Evolutionary conservation across 2,888 invertebrate genomes (phyloP), one percentile per base, ranked within the genome.

Genomic region (Cerceris rybyensis): DNA sequence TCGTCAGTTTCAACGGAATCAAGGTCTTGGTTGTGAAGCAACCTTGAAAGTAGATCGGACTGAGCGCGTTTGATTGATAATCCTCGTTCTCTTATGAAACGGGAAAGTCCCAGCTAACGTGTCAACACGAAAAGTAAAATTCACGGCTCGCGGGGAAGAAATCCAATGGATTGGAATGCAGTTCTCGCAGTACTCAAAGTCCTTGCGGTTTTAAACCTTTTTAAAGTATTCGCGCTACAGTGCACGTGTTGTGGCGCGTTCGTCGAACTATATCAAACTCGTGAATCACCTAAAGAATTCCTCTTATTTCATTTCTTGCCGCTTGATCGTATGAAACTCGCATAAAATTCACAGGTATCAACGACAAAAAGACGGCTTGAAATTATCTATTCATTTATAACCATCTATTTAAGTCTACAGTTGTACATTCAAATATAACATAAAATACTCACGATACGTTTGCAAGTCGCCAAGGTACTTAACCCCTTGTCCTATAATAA

Each of bases 161-260:
- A 64, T 52, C 17, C 41, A 59, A 55, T 60, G 50, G 65, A 49
- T 59, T 42, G 70, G 65, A 75, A 75, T 66, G 65, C 60, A 50
- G 55, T 16, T 61, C 54, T 0, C 13, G 46, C 16, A 6, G 17
- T 11, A 4, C 9, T 13, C 14, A 6, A 8, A 7, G 52, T n/a
- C 14, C 52, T n/a, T 52, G 11, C n/a, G 5, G 52, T n/a, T n/a
- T 52, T 2, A 46, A 2, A 5, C 7, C n/a, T 52, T 52, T 52
- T 52, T 52, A n/a, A n/a, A 13, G 52, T 46, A 52, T 52, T 52
- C 46, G 9, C 46, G 46, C 9, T 46, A 46, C 11, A 11, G 11
- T 46, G 46, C 46, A 11, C 9, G 8, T 6, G 46, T 11, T 46
- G 6, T 11, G 11, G 1, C 46, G 46, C 46, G 46, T 46, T 46